Base-by-base conservation (phyloP, 2,888 invertebrate genomes). In the Meta bourneti region DNA sequence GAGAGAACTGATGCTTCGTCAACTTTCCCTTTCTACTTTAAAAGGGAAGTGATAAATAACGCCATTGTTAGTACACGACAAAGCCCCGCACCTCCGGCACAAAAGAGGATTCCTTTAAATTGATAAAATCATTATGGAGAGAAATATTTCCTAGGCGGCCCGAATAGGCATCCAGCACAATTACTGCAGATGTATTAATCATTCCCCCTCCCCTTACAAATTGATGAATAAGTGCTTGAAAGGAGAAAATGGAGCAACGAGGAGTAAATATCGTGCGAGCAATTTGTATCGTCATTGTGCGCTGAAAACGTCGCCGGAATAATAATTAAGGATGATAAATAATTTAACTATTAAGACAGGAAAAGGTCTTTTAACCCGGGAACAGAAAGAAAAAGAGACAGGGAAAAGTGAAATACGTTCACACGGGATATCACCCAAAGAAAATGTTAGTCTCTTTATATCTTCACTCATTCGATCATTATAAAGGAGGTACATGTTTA, bases 61-160 rank as follows among this genome's bases (percentile, higher is more conserved):
- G 54, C 48, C 52, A 71, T 82, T 82, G 82, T 82, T 61, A n/a
- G 49, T 13, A 16, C 16, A 20, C 13, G 54, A 75, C 84, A 74
- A 75, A 74, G 61, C 51, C 16, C 20, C 34, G 20, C 79, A 79
- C 79, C 79, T 79, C 19, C 79, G 4, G 61, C 49, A 51, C 54
- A 78, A 34, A 70, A 70, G 49, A 16, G 51, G 19, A 70, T 82
- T 82, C 71, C 75, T 75, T 88, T 81, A 88, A 88, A 88, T 72
- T 72, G 81, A 88, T 81, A 80, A 81, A 81, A 88, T 88, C 71
- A 74, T 88, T 88, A 88, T 54, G 74, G 70, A 54, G 49, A 9
- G 74, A 75, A 88, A 61, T 81, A 81, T 81, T 79, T 79, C 16
- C 19, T 51, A 13, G 16, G n/a, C 19, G 51, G 19, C 20, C 74